These are phyloP conservation scores for Epiperipatus broadwayi DNA, from an alignment of 2,888 invertebrate species.

Conservation along the genomic window DNA sequence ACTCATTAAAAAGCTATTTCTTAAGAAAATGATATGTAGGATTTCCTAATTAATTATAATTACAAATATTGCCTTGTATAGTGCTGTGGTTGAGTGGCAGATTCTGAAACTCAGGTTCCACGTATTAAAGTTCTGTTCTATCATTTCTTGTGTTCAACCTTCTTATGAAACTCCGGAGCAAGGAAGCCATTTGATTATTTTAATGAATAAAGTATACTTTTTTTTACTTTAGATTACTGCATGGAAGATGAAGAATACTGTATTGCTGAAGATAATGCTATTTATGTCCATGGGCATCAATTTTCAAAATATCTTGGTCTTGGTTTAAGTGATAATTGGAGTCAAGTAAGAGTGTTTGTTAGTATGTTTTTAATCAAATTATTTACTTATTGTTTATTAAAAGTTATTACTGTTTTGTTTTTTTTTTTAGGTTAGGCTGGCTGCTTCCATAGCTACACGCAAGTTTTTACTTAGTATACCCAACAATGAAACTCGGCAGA, in stretches of 20 bases:
- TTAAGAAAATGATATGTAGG: too few species aligned
- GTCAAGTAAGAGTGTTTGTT: constrained; percentile 24
- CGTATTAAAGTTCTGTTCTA: too few species aligned
- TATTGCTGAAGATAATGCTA: constrained; percentile 24
- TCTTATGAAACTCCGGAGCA: too few species aligned
- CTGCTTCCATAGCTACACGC: constrained; percentile 35
- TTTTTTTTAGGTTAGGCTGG: constrained; percentile 31
- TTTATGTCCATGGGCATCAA: constrained; percentile 30
- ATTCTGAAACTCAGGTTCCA: too few species aligned
- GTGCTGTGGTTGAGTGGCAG: too few species aligned
- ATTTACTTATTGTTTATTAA: background rate
- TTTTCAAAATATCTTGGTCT: constrained; percentile 30
- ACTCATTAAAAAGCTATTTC: too few species aligned
- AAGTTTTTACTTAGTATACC: constrained; percentile 31
- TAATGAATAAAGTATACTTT: too few species aligned
- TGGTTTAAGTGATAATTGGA: constrained; percentile 37
- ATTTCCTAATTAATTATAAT: too few species aligned
- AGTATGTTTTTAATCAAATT: constrained; percentile 5
- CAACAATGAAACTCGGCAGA: constrained; percentile 25
- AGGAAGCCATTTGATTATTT: too few species aligned
- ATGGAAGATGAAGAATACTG: constrained; percentile 19
- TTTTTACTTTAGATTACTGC: background rate
- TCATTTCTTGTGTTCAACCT: too few species aligned
- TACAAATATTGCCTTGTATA: too few species aligned
- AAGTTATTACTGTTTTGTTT: background rate